Evolutionary conservation across 2,888 invertebrate species (phyloP).

Genomic region (Lepidocyrtinus sp.): DNA sequence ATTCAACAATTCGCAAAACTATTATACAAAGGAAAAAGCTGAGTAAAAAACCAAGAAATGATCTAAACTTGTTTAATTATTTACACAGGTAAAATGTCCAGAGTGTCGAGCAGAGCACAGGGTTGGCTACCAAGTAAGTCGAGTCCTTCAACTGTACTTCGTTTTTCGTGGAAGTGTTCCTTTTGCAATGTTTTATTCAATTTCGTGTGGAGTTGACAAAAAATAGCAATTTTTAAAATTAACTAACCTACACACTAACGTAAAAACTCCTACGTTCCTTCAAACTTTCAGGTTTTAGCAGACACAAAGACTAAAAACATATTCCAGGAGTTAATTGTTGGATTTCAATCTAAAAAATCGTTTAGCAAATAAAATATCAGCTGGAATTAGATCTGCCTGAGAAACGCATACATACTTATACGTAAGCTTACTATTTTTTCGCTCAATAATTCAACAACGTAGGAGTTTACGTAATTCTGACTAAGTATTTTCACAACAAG

Average conservation of each 20-base stretch:
- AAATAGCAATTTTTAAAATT: background rate
- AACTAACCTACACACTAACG: background rate
- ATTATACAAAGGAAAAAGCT: too few species aligned
- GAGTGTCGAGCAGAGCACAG: conserved; percentile 98
- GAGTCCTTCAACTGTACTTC: background rate
- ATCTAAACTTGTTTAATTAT: background rate
- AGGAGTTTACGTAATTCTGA: too few species aligned
- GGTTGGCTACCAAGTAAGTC: conserved; percentile 66
- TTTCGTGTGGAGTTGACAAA: background rate
- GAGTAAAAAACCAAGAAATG: too few species aligned
- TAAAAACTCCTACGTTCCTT: conserved; percentile 4
- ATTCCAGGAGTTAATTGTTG: background rate
- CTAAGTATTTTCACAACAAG: background rate
- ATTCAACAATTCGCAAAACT: background rate
- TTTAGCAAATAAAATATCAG: background rate
- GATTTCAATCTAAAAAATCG: background rate
- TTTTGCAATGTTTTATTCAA: background rate
- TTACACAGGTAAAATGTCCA: conserved; percentile 90
- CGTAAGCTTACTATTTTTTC: background rate
- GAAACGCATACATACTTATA: background rate
- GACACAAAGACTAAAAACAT: background rate
- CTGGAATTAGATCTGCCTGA: background rate
- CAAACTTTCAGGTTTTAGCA: background rate
- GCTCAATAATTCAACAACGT: background rate
- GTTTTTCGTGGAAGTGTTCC: background rate